phyloP scores from a whole-genome alignment of 2,113 vertebrate genomes.

The Ciconia boyciana region DNA sequence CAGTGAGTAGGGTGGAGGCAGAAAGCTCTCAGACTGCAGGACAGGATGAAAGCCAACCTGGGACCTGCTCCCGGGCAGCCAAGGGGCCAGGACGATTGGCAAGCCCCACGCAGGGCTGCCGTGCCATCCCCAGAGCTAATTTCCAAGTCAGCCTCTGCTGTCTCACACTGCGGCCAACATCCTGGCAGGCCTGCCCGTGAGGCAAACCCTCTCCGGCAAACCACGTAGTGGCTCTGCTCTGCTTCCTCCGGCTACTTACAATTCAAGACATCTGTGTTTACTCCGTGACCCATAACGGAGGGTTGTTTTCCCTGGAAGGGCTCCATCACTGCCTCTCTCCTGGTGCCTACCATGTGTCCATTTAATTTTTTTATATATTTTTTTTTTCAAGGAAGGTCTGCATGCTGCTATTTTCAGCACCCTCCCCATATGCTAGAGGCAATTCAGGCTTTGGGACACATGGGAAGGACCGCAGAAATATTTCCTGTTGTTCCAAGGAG shows the following conservation, averaged over 20 bases:
- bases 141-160: not conserved
- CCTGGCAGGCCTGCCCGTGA: not conserved
- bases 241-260: not conserved
- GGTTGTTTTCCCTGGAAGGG: slow-evolving; percentile 52
- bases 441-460: slow-evolving; percentile 18
- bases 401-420: slow-evolving; percentile 36
- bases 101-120: not conserved
- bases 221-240: not conserved
- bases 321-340: slow-evolving; percentile 59
- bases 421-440: slow-evolving; percentile 40
- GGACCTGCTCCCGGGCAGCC: rapidly evolving
- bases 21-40: not conserved
- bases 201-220: not conserved
- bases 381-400: not conserved
- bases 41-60: not conserved
- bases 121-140: not conserved
- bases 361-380: not conserved
- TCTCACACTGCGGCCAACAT: not conserved
- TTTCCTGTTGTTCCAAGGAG: slow-evolving; percentile 38
- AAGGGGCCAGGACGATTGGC: not conserved
- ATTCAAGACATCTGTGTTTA: slow-evolving; percentile 52
- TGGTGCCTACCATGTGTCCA: slow-evolving; percentile 48
- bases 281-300: slow-evolving; percentile 15
- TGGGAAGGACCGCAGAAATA: slow-evolving; percentile 50
- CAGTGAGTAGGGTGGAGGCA: not conserved